These are phyloP conservation scores for Piaya cayana DNA, from an alignment of 2,113 vertebrate species.

Conservation along the genomic window DNA sequence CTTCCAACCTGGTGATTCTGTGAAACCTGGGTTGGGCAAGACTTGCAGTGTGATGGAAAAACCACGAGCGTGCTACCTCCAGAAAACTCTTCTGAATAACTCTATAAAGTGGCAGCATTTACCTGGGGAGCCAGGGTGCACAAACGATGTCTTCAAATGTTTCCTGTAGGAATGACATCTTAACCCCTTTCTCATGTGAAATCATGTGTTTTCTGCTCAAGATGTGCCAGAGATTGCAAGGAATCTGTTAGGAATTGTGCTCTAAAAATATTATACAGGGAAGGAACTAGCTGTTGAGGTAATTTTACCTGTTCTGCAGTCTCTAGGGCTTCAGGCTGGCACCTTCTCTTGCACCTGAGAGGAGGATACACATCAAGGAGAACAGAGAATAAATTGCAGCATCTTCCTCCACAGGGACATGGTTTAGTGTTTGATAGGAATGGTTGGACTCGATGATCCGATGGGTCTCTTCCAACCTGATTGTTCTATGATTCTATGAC, in stretches of 20 bases:
- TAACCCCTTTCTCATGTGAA: neutral
- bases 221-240: neutral
- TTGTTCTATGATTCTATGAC: too few species aligned
- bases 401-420: too few species aligned
- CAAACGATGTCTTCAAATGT: neutral
- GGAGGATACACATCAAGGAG: neutral
- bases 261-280: neutral
- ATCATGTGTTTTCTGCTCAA: neutral
- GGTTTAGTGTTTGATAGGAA: too few species aligned
- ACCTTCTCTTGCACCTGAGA: neutral
- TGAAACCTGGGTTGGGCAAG: neutral
- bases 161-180: neutral
- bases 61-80: accelerated
- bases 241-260: neutral
- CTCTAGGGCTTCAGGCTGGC: neutral
- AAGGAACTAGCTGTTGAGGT: neutral
- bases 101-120: neutral
- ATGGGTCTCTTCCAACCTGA: too few species aligned
- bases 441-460: too few species aligned
- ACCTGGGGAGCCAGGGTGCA: neutral
- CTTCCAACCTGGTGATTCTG: too few species aligned
- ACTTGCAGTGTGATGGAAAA: neutral
- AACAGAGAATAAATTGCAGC: neutral
- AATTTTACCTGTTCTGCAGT: neutral
- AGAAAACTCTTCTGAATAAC: neutral